Evolutionary conservation across 1,140 invertebrate genomes (phyloP).

Genomic region (Hypsibius dujardini): DNA sequence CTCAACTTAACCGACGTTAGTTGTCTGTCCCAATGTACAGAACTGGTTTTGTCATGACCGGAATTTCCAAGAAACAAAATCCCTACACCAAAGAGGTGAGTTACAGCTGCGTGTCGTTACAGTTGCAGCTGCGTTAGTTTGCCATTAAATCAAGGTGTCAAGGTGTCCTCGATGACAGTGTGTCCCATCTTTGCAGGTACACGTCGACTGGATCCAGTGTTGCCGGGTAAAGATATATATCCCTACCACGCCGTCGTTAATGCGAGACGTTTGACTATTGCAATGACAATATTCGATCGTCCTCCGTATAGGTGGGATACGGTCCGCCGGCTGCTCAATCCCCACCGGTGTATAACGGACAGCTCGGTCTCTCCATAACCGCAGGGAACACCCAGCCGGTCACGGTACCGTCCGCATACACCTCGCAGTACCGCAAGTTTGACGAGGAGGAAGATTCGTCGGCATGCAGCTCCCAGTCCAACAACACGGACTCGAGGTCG

Average conservation of each 20-base stretch:
- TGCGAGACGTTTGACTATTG: background rate
- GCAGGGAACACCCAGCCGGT: background rate
- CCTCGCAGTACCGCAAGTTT: too few relatives aligned
- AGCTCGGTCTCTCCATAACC: background rate
- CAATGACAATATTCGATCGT: background rate
- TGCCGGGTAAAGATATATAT: background rate
- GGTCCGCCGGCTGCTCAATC: background rate
- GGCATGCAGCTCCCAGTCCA: too few relatives aligned
- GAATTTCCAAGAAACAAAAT: background rate
- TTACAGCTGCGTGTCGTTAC: too few relatives aligned
- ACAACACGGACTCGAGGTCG: too few relatives aligned
- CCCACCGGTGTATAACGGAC: background rate
- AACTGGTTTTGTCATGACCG: conserved; percentile 1
- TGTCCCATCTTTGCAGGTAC: too few relatives aligned
- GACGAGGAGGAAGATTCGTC: too few relatives aligned
- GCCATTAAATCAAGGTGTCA: too few relatives aligned
- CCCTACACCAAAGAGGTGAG: background rate
- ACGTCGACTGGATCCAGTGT: conserved; percentile 10
- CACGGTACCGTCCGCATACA: too few relatives aligned
- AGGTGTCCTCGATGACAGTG: too few relatives aligned
- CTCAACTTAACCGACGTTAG: too few relatives aligned
- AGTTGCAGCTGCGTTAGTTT: too few relatives aligned
- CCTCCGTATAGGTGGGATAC: background rate
- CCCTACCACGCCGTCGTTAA: background rate
- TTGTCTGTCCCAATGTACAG: background rate